Evolutionary conservation across 2,113 vertebrate genomes (phyloP), one percentile per base, ranked within the genome.

Genomic region (Bambusicola thoracicus): DNA sequence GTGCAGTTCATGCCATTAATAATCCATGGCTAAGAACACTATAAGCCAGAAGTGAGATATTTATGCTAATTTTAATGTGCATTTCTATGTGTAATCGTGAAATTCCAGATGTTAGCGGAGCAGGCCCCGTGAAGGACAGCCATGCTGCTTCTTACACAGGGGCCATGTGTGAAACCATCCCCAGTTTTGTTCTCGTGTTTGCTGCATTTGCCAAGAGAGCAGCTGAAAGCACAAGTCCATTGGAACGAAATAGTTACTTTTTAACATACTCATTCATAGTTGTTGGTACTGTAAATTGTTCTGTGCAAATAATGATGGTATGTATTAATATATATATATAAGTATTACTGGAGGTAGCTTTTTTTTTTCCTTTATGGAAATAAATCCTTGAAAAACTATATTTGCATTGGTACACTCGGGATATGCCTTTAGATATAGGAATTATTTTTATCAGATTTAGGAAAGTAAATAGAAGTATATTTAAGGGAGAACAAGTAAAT

Each of bases 181-280:
- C 59, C 61, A 22, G 14, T 43, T 82, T 55, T 66, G 15, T 76
- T 75, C 75, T 83, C 1, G 0, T 0, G 3, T 87, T 94, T 83
- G 67, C 40, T 77, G 22, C 59, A 27, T 27, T 67, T 94, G 55
- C 49, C 3, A 7, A 73, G 61, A 69, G 18, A 76, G 62, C 77
- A 92, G 81, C 74, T 91, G 74, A 77, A 85, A 92, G 67, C 80
- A 56, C 53, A 68, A 89, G n/a, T 79, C 53, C 17, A 22, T 81
- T 76, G 40, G 70, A 87, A 89, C 73, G 11, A 58, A 85, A 77
- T 34, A 29, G 19, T n/a, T 65, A 36, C 69, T 93, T 89, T 87
- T 91, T 77, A 92, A 75, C 14, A 32, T 30, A 55, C 29, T 32
- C 59, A 29, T 36, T 32, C 59, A 29, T 36, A 21, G 59, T 22